Percentiles rank a stretch among this genome's conserved stretches.
Evolutionary conservation across 2,888 invertebrate genomes (phyloP).

Genomic region (Camptogramma bilineatum): DNA sequence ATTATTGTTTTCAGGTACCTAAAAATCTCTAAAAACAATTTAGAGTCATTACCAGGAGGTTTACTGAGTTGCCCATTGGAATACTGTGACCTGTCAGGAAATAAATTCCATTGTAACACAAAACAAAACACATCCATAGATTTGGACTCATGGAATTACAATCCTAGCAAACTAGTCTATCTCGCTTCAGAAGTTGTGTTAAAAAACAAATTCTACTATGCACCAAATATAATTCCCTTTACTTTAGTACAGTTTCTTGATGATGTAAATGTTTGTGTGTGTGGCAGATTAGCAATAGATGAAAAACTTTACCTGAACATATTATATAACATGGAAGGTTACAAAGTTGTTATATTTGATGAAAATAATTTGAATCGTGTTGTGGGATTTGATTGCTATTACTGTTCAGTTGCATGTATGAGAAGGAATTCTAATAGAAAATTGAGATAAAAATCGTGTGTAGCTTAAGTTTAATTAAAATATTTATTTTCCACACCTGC

Average conservation of each 20-base stretch:
- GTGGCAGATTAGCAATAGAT: constrained; percentile 82
- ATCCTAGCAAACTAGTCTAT: constrained; percentile 82
- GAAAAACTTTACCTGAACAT: constrained; percentile 59
- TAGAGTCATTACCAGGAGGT: constrained; percentile 86
- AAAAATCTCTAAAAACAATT: constrained; percentile 82
- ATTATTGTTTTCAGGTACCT: constrained; percentile 73
- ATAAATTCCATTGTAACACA: constrained; percentile 71
- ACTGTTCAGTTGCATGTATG: constrained; percentile 85
- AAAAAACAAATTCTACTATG: constrained; percentile 81
- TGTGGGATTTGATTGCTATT: constrained; percentile 86
- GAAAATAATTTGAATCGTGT: constrained; percentile 61
- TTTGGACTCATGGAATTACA: constrained; percentile 66
- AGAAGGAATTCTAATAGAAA: constrained; percentile 35
- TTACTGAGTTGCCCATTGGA: constrained; percentile 82
- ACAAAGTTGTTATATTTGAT: constrained; percentile 71
- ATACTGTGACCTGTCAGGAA: constrained; percentile 85
- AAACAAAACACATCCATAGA: constrained; percentile 38
- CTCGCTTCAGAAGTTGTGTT: constrained; percentile 83
- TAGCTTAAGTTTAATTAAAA: constrained; percentile 17
- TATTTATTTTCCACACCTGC: constrained; percentile 26
- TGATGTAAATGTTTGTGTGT: constrained; percentile 86
- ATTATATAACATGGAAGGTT: constrained; percentile 68
- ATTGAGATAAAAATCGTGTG: background rate
- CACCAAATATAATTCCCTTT: constrained; percentile 84
- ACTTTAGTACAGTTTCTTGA: constrained; percentile 87